phyloP scores from a whole-genome alignment of 2,888 invertebrate species.

The Aleiodes testaceus region DNA sequence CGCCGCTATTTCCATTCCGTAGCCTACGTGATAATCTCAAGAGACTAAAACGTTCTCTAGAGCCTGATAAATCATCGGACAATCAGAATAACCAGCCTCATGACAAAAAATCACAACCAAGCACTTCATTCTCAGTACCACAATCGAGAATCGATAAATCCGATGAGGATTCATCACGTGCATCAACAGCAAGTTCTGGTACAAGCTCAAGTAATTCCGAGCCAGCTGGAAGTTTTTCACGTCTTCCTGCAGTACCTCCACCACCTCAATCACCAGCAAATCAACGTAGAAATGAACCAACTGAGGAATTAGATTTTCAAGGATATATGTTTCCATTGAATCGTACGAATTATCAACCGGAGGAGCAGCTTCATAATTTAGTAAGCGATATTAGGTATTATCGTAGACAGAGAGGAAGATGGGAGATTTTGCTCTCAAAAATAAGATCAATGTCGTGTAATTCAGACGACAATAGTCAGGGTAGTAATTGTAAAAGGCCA shows the following conservation, averaged over 20 bases:
- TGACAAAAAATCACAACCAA: background rate
- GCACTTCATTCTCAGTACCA: conserved; percentile 4
- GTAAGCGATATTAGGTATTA: conserved; percentile 50
- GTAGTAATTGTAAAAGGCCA: conserved; percentile 37
- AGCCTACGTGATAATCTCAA: conserved; percentile 60
- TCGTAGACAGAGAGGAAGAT: conserved; percentile 78
- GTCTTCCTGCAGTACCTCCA: background rate
- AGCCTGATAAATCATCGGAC: background rate
- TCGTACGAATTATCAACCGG: conserved; percentile 18
- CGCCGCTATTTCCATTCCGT: conserved; percentile 62
- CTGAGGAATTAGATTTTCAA: conserved; percentile 30
- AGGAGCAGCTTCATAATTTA: background rate
- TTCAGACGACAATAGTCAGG: conserved; percentile 45
- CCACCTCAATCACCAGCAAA: background rate
- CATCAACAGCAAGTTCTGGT: conserved; percentile 3
- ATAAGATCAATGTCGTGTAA: conserved; percentile 73
- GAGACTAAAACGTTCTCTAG: conserved; percentile 9
- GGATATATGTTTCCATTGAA: conserved; percentile 28
- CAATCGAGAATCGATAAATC: conserved; percentile 6
- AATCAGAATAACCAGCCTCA: background rate
- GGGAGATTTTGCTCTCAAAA: conserved; percentile 78
- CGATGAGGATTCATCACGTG: background rate
- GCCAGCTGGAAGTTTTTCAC: background rate
- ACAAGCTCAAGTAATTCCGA: background rate
- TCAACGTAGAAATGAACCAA: conserved; percentile 3